Evolutionary conservation across 1,140 invertebrate genomes (phyloP).

Genomic region (Lordiphosa collinella): DNA sequence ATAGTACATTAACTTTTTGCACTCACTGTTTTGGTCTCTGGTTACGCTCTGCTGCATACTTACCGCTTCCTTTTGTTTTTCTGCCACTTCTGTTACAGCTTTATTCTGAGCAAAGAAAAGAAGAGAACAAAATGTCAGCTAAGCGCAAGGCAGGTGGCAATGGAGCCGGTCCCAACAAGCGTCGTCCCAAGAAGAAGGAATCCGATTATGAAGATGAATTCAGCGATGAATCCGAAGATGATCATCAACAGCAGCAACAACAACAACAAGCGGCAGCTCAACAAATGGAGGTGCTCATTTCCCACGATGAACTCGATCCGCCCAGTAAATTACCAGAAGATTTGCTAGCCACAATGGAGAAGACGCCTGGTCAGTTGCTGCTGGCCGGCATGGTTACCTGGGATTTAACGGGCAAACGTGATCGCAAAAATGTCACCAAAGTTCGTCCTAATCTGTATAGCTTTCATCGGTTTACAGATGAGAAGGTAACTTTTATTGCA

Average conservation of each 20-base stretch:
- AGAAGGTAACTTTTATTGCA: conserved; percentile 78
- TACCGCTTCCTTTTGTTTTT: conserved; percentile 13
- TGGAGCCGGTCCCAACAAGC: conserved; percentile 78
- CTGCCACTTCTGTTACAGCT: conserved; percentile 36
- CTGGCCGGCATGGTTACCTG: conserved; percentile 84
- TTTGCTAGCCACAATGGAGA: conserved; percentile 82
- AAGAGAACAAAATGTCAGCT: conserved; percentile 62
- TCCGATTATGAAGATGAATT: conserved; percentile 81
- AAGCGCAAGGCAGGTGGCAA: conserved; percentile 77
- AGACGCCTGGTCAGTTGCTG: conserved; percentile 82
- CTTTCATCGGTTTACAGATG: conserved; percentile 84
- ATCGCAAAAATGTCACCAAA: conserved; percentile 81
- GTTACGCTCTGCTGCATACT: conserved; percentile 57
- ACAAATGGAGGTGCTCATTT: conserved; percentile 81
- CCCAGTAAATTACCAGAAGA: conserved; percentile 82
- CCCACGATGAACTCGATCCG: conserved; percentile 80
- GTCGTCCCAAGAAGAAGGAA: conserved; percentile 80
- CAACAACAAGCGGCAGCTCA: conserved; percentile 61
- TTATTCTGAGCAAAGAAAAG: conserved; percentile 16
- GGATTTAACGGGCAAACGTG: conserved; percentile 83
- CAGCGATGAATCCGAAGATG: conserved; percentile 79
- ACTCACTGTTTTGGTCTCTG: conserved; percentile 19
- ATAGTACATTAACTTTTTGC: neutral
- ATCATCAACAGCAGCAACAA: conserved; percentile 52
- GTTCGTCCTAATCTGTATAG: conserved; percentile 84